A percentile compares a stretch with the other conserved stretches of the same genome.
Evolutionary conservation across 2,113 vertebrate genomes (phyloP).

Genomic region (Ophthalmolycus amberensis): DNA sequence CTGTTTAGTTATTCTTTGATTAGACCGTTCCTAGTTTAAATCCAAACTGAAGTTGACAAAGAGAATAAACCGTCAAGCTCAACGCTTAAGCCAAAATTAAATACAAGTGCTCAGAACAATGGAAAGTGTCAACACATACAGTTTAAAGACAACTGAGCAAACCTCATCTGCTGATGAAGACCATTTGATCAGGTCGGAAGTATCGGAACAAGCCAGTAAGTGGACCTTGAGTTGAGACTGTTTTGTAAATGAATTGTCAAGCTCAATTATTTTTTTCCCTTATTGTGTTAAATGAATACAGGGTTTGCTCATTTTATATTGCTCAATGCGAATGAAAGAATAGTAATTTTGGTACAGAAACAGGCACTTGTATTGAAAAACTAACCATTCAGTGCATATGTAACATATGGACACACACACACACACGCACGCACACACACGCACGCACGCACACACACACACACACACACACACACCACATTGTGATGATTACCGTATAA

Average conservation of each 20-base stretch:
- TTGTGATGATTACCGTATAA: slow-evolving; percentile 17
- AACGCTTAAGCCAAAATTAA: not conserved
- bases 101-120: not conserved
- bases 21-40: not conserved
- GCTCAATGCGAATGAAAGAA: not conserved
- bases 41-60: not conserved
- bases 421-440: not conserved
- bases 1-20: not conserved
- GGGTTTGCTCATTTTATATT: not conserved
- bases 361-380: not conserved
- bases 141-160: not conserved
- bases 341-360: not conserved
- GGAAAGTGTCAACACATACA: not conserved
- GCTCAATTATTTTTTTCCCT: not conserved
- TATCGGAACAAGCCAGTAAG: not conserved
- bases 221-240: not conserved
- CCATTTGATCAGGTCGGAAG: not conserved
- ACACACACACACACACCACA: not conserved
- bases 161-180: not conserved
- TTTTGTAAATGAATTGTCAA: not conserved
- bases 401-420: not conserved
- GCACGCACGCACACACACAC: no score
- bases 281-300: not conserved
- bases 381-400: not conserved
- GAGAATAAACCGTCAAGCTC: not conserved